phyloP scores from a whole-genome alignment of 2,888 invertebrate genomes.

The Phasia obesa region DNA sequence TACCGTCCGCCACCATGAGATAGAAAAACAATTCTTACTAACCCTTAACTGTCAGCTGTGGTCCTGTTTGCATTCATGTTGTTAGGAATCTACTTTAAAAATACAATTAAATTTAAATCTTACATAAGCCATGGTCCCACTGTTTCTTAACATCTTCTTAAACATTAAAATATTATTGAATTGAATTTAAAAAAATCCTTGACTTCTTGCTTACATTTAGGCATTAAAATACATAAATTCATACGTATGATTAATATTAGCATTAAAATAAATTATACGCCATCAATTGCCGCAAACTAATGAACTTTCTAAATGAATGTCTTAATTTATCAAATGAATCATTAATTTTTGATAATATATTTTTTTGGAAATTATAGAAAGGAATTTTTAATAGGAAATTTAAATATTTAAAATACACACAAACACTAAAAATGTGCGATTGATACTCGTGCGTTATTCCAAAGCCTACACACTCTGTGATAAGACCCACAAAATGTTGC shows the following conservation, averaged over 20 bases:
- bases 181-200: no score
- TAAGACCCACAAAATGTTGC: not conserved
- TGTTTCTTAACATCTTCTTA: no score
- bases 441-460: not conserved
- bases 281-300: no score
- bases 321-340: slow-evolving; percentile 22
- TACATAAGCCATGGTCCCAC: no score
- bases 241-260: slow-evolving; percentile 21
- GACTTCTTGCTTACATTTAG: slow-evolving; percentile 11
- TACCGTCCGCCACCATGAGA: no score
- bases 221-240: not conserved
- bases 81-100: no score
- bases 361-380: not conserved
- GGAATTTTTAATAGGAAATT: slow-evolving; percentile 21
- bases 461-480: not conserved
- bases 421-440: not conserved
- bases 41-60: no score
- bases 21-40: no score
- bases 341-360: slow-evolving; percentile 6
- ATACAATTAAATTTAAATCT: no score
- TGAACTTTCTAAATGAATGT: no score
- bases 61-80: no score
- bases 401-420: slow-evolving; percentile 16
- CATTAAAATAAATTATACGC: slow-evolving; percentile 42
- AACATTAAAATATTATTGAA: no score